Base-by-base conservation (phyloP, 2,888 invertebrate genomes). In the Prosopocoilus inquinatus region DNA sequence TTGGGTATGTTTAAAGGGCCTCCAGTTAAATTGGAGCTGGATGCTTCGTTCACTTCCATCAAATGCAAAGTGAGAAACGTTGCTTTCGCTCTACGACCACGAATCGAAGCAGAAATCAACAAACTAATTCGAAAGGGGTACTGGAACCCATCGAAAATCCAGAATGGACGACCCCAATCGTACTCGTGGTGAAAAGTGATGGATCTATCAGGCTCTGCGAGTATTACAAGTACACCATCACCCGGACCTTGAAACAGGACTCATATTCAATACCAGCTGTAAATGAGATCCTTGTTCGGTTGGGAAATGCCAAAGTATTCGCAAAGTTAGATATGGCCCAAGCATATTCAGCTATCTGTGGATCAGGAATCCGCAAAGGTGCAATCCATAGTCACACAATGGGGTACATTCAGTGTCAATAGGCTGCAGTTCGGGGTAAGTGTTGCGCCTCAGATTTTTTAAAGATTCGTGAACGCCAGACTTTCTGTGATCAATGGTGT, bases 241-340 rank as follows among this genome's bases (percentile, higher is more conserved):
- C 74, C 57, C 62, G 61, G 3, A 49, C 57, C 16, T 43, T 71
- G 9, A 50, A 59, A 46, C 60, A 66, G 5, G 64, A 66, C 49
- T 55, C 50, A 50, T 63, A 68, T 49, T 66, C 66, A 16, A 34
- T 47, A n/a, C 47, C 47, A 28, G 32, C 47, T 9, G 32, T 47
- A 4, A 9, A 47, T 11, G 28, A 28, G 11, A 28, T 47, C 2
- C 32, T 47, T 11, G 62, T 65, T n/a, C 53, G 44, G 0, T 20
- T 69, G 20, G 53, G 55, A 50, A 69, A 66, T 36, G 71, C 72
- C 11, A 63, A 56, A 33, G 52, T 62, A 20, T 76, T 75, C 61
- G 63, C 69, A 2, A 73, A 71, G 58, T 59, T 77, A 7, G 74
- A 78, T 57, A 60, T 75, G 9, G 58, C 62, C 2, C 67, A 74